Conservation (phyloP, 2,113 vertebrate genomes). For the Chascanopsetta lugubris region DNA sequence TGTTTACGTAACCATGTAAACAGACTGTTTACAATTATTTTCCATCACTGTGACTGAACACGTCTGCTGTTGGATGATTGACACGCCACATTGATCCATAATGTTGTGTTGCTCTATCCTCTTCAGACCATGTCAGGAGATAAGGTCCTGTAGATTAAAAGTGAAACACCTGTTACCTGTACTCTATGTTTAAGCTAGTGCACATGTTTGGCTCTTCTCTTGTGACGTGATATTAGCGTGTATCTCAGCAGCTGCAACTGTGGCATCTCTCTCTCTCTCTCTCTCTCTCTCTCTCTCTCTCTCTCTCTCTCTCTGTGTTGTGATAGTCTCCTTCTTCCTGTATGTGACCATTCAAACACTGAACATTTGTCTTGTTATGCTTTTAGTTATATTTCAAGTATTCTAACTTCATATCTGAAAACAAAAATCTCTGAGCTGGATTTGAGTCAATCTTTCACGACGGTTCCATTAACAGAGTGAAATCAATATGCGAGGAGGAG, state of each 20-base stretch:
- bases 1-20: too few relatives aligned
- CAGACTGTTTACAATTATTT: too few relatives aligned
- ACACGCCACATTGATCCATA: too few relatives aligned
- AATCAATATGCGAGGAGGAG: constrained; percentile 26
- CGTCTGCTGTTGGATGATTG: too few relatives aligned
- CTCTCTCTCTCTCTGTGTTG: background rate
- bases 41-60: too few relatives aligned
- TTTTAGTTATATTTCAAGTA: background rate
- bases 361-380: background rate
- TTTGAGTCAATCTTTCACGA: background rate
- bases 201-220: too few relatives aligned
- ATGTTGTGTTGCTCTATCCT: too few relatives aligned
- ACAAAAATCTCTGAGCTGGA: background rate
- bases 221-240: background rate
- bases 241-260: background rate
- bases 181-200: too few relatives aligned
- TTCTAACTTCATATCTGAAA: constrained; percentile 5
- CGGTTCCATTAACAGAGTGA: background rate
- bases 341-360: background rate
- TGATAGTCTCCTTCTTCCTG: background rate
- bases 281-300: background rate
- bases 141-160: background rate
- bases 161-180: background rate
- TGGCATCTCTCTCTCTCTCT: background rate
- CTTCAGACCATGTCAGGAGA: too few relatives aligned